Base-by-base conservation (phyloP, 2,113 vertebrate genomes). In the Podarcis muralis region DNA sequence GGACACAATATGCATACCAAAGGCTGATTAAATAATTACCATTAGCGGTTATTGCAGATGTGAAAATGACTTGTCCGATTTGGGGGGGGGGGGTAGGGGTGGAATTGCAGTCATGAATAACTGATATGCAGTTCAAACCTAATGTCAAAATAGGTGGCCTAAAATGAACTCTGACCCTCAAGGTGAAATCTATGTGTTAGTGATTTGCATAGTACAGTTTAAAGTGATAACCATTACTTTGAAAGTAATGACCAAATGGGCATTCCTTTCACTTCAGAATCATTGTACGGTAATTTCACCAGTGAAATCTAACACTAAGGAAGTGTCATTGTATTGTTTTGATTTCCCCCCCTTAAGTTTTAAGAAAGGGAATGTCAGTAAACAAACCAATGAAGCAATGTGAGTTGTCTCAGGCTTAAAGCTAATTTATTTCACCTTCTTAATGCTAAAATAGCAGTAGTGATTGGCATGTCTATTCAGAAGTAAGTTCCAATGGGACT, bases 1-100 rank as follows among this genome's bases (percentile, higher is more conserved):
- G 90, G 57, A 81, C 80, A 84, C 89, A 90, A 94, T 88, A 93
- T 89, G 69, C 27, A 88, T 93, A 78, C 72, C 72, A 84, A 83
- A 37, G 62, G 43, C n/a, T 69, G 59, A 53, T 84, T 84, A 9
- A 22, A 13, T 88, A 27, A 84, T 83, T 83, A 57, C 81, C 27
- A 23, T 57, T 83, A 25, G 75, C 76, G 30, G 72, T 2, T 37
- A 78, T 22, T 66, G 87, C 62, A 84, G 23, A 88, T 88, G n/a
- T 57, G 40, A 84, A n/a, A 77, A 15, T 4, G n/a, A 37, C 40
- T 78, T 53, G 18, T 37, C 43, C 74, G 32, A 18, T 43, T 77
- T 12, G 1, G 1, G 48, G 48, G 9, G 30, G 72, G 72, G n/a
- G 32, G 16, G 65, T 20, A 20, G 59, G 72, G 72, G n/a, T 4